phyloP scores from a whole-genome alignment of 2,888 invertebrate genomes.

The Limulus polyphemus region DNA sequence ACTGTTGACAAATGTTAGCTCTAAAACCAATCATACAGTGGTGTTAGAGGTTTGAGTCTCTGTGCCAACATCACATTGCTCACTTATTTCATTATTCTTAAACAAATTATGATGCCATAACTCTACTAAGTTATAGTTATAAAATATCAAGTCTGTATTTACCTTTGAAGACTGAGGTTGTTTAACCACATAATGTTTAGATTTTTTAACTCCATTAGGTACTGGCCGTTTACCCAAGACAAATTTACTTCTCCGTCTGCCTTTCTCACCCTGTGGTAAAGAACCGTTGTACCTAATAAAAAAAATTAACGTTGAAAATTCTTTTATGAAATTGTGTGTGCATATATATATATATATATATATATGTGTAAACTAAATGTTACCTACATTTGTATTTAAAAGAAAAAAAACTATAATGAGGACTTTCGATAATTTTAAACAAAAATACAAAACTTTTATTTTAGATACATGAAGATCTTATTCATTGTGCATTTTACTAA shows the following conservation, averaged over 20 bases:
- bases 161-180: slow-evolving; percentile 76
- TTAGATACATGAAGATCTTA: no score
- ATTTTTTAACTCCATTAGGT: slow-evolving; percentile 85
- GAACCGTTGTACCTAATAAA: slow-evolving; percentile 79
- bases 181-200: slow-evolving; percentile 89
- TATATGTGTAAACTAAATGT: no score
- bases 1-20: no score
- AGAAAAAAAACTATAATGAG: no score
- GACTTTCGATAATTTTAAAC: no score
- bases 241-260: slow-evolving; percentile 86
- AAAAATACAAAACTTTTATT: no score
- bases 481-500: no score
- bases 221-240: slow-evolving; percentile 68
- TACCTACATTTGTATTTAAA: no score
- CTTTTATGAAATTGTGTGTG: no score
- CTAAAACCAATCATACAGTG: no score
- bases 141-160: slow-evolving; percentile 8
- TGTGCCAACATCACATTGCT: background rate
- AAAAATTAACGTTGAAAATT: slow-evolving; percentile 4
- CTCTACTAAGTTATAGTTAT: slow-evolving; percentile 3
- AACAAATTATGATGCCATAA: slow-evolving; percentile 1
- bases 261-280: slow-evolving; percentile 82
- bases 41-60: background rate
- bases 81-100: slow-evolving; percentile 6
- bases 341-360: no score